A percentile compares a stretch with the other conserved stretches of the same genome.
Evolutionary conservation across 2,888 invertebrate species (phyloP).

Genomic region (Spilarctia lutea): DNA sequence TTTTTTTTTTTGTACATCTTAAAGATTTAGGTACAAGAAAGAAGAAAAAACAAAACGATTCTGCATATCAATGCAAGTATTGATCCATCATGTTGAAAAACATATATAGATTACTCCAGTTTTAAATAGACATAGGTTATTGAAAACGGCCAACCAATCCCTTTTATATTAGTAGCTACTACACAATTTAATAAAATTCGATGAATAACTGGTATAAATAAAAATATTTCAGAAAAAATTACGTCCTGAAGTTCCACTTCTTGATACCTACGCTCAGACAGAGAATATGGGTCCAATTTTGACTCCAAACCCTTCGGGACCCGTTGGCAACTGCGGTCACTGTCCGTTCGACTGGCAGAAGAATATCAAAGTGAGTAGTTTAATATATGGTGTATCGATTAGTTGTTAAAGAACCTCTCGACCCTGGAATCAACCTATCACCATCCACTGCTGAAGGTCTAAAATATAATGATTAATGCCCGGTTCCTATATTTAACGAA

Average conservation of each 20-base stretch:
- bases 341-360: conserved; percentile 25
- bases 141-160: too few species aligned
- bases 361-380: conserved; percentile 57
- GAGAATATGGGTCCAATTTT: conserved; percentile 15
- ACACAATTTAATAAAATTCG: background rate
- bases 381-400: background rate
- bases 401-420: background rate
- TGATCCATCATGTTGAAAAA: too few species aligned
- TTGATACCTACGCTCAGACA: conserved; percentile 19
- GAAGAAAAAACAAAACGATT: too few species aligned
- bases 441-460: too few species aligned
- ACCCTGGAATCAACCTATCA: background rate
- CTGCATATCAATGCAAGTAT: too few species aligned
- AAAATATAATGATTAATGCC: too few species aligned
- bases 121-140: too few species aligned
- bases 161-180: too few species aligned
- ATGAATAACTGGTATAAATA: background rate
- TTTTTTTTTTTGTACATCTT: too few species aligned
- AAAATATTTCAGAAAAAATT: conserved; percentile 20
- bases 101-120: too few species aligned
- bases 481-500: too few species aligned
- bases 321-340: conserved; percentile 34
- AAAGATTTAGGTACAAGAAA: too few species aligned
- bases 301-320: conserved; percentile 2
- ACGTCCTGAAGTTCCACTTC: conserved; percentile 1